These are phyloP conservation scores for Liodrosophila aerea DNA, from an alignment of 2,888 invertebrate species.

Conservation along the genomic window DNA sequence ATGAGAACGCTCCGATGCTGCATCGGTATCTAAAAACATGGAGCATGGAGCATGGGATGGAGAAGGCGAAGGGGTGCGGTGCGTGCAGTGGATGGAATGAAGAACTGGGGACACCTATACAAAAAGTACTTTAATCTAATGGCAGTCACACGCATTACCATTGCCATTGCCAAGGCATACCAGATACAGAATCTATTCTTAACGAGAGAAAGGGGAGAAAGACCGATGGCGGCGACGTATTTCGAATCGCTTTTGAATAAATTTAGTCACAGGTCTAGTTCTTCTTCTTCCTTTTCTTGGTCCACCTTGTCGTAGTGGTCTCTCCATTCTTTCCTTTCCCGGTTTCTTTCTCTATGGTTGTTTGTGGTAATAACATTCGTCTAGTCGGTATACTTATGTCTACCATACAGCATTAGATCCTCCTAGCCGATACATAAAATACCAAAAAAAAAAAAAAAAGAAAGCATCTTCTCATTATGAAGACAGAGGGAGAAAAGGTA, in stretches of 20 bases:
- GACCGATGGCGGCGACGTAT: conserved; percentile 54
- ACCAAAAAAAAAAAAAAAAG: conserved; percentile 50
- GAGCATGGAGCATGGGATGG: conserved; percentile 4
- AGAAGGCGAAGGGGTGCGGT: conserved; percentile 7
- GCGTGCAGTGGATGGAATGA: conserved; percentile 1
- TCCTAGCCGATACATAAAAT: conserved; percentile 65
- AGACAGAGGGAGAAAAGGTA: conserved; percentile 57
- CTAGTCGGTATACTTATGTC: conserved; percentile 51
- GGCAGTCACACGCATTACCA: conserved; percentile 70
- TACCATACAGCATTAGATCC: conserved; percentile 42
- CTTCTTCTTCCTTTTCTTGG: no score
- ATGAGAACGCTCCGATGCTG: conserved; percentile 1
- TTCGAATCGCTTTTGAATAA: conserved; percentile 73
- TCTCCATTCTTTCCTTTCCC: conserved; percentile 15
- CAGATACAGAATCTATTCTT: conserved; percentile 54
- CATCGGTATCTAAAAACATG: neutral
- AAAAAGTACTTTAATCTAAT: conserved; percentile 69
- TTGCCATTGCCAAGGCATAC: conserved; percentile 5
- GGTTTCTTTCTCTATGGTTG: conserved; percentile 27
- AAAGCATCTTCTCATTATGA: conserved; percentile 59
- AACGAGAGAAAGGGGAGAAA: conserved; percentile 52
- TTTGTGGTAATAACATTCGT: conserved; percentile 72
- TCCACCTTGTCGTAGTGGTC: conserved; percentile 33
- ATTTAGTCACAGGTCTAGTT: conserved; percentile 59
- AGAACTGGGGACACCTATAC: conserved; percentile 35